Conservation (phyloP, 2,113 vertebrate species). For the Elachura formosa region DNA sequence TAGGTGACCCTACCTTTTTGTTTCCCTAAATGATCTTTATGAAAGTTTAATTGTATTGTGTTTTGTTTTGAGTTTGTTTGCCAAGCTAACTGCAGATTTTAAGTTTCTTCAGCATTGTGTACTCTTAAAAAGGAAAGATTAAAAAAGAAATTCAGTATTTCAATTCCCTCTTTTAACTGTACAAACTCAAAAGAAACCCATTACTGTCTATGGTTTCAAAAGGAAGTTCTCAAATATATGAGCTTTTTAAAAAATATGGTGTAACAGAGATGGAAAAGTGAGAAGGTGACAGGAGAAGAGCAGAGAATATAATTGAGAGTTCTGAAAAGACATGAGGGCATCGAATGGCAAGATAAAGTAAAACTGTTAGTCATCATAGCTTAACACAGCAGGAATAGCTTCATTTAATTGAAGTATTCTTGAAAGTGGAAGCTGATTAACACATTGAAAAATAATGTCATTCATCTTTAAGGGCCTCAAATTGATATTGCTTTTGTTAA, state of each 20-base stretch:
- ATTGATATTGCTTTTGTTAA: neutral
- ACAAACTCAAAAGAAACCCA: neutral
- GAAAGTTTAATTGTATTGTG: neutral
- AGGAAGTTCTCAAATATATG: neutral
- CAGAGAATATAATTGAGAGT: neutral
- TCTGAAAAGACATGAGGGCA: neutral
- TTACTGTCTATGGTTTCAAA: neutral
- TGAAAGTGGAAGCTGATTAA: neutral
- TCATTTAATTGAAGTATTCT: neutral
- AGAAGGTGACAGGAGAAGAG: neutral
- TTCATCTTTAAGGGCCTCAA: neutral
- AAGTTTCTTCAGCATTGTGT: neutral
- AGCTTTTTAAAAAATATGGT: neutral
- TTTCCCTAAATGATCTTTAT: neutral
- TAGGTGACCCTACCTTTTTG: neutral
- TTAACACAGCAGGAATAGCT: neutral
- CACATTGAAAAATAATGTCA: neutral
- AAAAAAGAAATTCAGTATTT: constrained; percentile 23
- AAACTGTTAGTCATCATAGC: neutral
- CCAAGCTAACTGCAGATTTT: neutral
- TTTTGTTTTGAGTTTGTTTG: neutral
- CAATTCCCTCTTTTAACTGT: neutral
- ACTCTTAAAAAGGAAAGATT: neutral
- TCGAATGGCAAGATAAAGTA: neutral
- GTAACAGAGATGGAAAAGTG: neutral